These are phyloP conservation scores for Amphipyra berbera DNA, from an alignment of 2,888 invertebrate genomes.

Conservation along the genomic window DNA sequence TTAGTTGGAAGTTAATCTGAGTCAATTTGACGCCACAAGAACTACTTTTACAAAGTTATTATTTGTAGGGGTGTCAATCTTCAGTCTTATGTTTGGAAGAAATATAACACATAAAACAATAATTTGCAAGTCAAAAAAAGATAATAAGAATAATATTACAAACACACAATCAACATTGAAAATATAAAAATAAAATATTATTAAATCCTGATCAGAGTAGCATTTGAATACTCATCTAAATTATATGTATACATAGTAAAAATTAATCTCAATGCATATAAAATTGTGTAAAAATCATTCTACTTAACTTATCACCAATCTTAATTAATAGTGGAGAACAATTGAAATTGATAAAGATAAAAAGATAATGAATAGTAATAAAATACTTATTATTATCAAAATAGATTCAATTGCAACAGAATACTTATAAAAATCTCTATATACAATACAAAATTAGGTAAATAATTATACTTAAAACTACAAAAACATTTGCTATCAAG, in stretches of 20 bases:
- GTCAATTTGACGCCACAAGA: slow-evolving; percentile 22
- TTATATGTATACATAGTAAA: background rate
- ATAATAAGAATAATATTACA: background rate
- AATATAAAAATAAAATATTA: slow-evolving; percentile 8
- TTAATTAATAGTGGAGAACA: slow-evolving; percentile 27
- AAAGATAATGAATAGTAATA: slow-evolving; percentile 21
- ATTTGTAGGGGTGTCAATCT: slow-evolving; percentile 32
- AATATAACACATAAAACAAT: slow-evolving; percentile 14
- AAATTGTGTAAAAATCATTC: slow-evolving; percentile 28
- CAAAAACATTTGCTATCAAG: slow-evolving; percentile 69
- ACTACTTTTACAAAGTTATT: slow-evolving; percentile 30
- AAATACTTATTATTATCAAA: slow-evolving; percentile 25
- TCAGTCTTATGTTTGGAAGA: slow-evolving; percentile 51
- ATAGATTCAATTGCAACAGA: slow-evolving; percentile 26
- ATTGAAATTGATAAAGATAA: slow-evolving; percentile 17
- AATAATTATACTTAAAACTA: slow-evolving; percentile 39
- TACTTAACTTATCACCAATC: slow-evolving; percentile 20
- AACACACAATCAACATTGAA: slow-evolving; percentile 7
- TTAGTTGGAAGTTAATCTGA: slow-evolving; percentile 26
- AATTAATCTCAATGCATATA: slow-evolving; percentile 32
- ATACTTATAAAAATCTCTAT: slow-evolving; percentile 47
- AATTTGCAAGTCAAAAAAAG: slow-evolving; percentile 12
- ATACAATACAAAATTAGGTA: slow-evolving; percentile 53
- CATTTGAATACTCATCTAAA: background rate
- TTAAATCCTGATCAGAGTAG: background rate